These are phyloP conservation scores for Catocala nupta DNA, from an alignment of 2,888 invertebrate species.

Conservation along the genomic window DNA sequence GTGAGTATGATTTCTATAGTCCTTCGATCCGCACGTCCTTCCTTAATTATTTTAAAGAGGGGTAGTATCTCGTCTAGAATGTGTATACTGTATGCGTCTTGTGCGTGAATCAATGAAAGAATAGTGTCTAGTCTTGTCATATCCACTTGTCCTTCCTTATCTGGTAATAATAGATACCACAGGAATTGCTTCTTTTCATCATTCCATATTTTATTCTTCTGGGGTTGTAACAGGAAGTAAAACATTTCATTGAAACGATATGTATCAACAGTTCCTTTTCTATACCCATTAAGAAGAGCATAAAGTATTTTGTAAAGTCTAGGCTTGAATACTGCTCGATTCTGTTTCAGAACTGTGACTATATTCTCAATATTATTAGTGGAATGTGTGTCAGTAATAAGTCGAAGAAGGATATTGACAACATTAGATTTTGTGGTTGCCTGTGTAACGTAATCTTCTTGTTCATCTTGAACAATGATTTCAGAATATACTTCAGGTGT, in stretches of 20 bases:
- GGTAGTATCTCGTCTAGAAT: conserved; percentile 28
- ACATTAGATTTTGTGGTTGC: background rate
- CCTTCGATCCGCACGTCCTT: conserved; percentile 10
- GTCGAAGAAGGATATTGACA: conserved; percentile 6
- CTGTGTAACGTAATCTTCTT: too few relatives aligned
- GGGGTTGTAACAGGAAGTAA: conserved; percentile 12
- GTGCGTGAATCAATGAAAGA: conserved; percentile 8
- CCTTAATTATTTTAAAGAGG: conserved; percentile 26
- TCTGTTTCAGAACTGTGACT: conserved; percentile 4
- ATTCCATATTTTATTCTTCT: conserved; percentile 3
- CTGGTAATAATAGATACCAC: conserved; percentile 1
- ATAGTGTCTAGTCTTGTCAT: conserved; percentile 28
- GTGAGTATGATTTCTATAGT: conserved; percentile 16
- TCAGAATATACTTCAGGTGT: background rate
- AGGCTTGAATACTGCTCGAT: conserved; percentile 8
- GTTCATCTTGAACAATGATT: background rate
- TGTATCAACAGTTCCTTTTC: conserved; percentile 3
- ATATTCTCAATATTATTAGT: background rate
- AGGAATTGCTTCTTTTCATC: conserved; percentile 7
- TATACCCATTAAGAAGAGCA: conserved; percentile 1
- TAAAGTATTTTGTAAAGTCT: conserved; percentile 9
- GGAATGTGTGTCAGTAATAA: background rate
- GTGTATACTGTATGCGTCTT: conserved; percentile 13
- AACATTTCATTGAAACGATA: conserved; percentile 7
- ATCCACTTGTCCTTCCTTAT: conserved; percentile 19